phyloP scores from a whole-genome alignment of 2,888 invertebrate genomes.

The Scaeva pyrastri region DNA sequence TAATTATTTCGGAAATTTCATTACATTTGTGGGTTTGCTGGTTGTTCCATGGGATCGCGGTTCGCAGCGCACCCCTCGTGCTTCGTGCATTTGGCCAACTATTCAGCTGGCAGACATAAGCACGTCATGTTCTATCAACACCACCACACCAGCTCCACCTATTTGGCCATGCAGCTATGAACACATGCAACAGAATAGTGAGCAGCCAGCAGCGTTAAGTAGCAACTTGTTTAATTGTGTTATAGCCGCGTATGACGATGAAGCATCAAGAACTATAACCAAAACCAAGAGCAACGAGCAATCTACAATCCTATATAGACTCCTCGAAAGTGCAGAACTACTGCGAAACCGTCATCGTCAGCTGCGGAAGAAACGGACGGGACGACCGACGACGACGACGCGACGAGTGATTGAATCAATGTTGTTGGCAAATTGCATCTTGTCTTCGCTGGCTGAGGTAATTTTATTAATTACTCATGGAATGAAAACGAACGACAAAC shows the following conservation, averaged over 20 bases:
- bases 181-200: too few species aligned
- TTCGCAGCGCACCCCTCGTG: conserved; percentile 22
- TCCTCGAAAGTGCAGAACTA: conserved; percentile 15
- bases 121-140: conserved; percentile 55
- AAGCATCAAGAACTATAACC: conserved; percentile 29
- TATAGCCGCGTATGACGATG: conserved; percentile 41
- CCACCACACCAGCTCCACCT: not conserved
- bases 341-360: not conserved
- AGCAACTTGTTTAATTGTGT: conserved; percentile 56
- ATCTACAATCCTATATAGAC: not conserved
- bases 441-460: conserved; percentile 68
- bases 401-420: conserved; percentile 71
- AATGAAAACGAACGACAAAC: conserved; percentile 44
- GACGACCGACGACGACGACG: conserved; percentile 8
- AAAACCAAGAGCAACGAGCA: not conserved
- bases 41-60: not conserved
- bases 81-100: conserved; percentile 33
- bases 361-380: not conserved
- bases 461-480: conserved; percentile 74
- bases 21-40: conserved; percentile 41
- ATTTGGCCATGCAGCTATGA: not conserved
- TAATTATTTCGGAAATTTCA: conserved; percentile 70
- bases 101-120: conserved; percentile 40
- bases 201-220: conserved; percentile 15
- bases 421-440: conserved; percentile 74